These are phyloP conservation scores for Nomada ferruginata DNA, from an alignment of 2,888 invertebrate species.

Conservation along the genomic window DNA sequence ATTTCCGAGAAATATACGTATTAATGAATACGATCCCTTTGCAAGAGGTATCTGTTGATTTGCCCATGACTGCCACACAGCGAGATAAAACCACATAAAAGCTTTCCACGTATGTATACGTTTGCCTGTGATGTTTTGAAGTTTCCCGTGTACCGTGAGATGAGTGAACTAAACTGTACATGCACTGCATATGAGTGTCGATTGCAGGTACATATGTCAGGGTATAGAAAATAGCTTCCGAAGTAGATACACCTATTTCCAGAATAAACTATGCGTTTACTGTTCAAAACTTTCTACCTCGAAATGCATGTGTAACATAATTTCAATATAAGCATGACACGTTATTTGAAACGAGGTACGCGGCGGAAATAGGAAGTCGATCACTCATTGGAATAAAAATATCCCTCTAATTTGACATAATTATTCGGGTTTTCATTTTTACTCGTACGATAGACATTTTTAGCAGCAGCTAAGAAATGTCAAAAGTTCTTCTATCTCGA, in stretches of 20 bases:
- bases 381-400: too few relatives aligned
- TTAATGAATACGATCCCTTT: conserved; percentile 1
- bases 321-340: too few relatives aligned
- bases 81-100: conserved; percentile 1
- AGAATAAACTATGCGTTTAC: not conserved
- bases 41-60: conserved; percentile 10
- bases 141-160: not conserved
- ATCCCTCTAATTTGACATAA: too few relatives aligned
- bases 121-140: not conserved
- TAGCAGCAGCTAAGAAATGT: too few relatives aligned
- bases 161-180: not conserved
- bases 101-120: not conserved
- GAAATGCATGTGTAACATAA: too few relatives aligned
- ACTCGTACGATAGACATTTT: too few relatives aligned
- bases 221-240: not conserved
- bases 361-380: too few relatives aligned
- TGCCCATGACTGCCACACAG: not conserved
- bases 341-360: too few relatives aligned
- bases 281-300: not conserved
- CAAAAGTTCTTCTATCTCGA: too few relatives aligned
- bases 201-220: not conserved
- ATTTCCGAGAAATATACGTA: not conserved
- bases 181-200: not conserved
- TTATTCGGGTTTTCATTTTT: too few relatives aligned
- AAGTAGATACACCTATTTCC: not conserved